A percentile compares a stretch with the other conserved stretches of the same genome.
These are phyloP conservation scores for Gastracanthus pulcherrimus DNA, from an alignment of 2,888 invertebrate species.

Conservation along the genomic window DNA sequence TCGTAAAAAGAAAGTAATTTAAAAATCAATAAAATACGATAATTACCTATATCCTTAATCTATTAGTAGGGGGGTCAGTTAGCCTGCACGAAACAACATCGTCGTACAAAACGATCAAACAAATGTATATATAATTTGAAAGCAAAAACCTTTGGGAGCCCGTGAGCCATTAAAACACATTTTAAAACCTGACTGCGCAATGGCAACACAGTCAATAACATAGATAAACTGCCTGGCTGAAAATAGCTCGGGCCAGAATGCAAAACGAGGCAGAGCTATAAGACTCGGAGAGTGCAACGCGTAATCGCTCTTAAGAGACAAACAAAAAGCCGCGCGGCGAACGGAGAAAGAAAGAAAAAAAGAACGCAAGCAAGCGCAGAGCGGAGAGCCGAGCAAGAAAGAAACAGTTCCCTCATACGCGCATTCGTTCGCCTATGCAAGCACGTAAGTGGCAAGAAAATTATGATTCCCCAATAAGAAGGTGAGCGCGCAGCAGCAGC, in stretches of 20 bases:
- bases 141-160: too few relatives aligned
- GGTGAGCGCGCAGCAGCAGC: background rate
- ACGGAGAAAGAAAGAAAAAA: background rate
- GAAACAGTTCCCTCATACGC: slow-evolving; percentile 31
- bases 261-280: slow-evolving; percentile 1
- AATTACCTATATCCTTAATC: too few relatives aligned
- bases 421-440: slow-evolving; percentile 34
- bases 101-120: too few relatives aligned
- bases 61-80: too few relatives aligned
- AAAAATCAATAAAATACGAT: too few relatives aligned
- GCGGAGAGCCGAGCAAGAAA: slow-evolving; percentile 3
- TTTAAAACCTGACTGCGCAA: background rate
- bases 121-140: too few relatives aligned
- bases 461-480: slow-evolving; percentile 52
- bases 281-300: background rate
- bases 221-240: slow-evolving; percentile 22
- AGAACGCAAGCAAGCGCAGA: background rate
- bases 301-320: slow-evolving; percentile 3
- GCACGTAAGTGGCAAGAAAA: slow-evolving; percentile 54
- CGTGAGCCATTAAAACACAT: background rate
- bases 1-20: too few relatives aligned
- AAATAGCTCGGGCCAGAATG: slow-evolving; percentile 16
- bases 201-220: slow-evolving; percentile 26
- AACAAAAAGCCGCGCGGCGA: background rate
- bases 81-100: too few relatives aligned